Evolutionary conservation across 1,140 invertebrate genomes (phyloP).

Genomic region (Meteorus sp.): DNA sequence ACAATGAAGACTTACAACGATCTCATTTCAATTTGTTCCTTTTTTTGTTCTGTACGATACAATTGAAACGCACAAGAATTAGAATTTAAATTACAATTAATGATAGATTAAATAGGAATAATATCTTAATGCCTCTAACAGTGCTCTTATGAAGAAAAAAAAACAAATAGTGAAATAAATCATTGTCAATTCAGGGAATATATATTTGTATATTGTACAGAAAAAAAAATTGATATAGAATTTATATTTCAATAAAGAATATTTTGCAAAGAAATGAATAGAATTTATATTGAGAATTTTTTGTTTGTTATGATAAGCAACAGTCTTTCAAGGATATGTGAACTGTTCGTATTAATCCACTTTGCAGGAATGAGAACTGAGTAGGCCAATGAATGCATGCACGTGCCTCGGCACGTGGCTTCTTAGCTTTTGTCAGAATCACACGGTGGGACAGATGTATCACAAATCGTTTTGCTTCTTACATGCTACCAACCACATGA

Average conservation of each 20-base stretch:
- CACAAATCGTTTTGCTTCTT: conserved; percentile 37
- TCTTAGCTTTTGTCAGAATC: conserved; percentile 28
- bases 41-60: too few species aligned
- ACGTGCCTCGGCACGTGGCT: conserved; percentile 38
- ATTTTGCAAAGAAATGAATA: conserved; percentile 46
- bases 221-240: conserved; percentile 54
- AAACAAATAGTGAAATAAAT: too few species aligned
- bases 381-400: conserved; percentile 31
- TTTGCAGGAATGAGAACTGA: conserved; percentile 44
- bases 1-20: conserved; percentile 28
- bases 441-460: conserved; percentile 45
- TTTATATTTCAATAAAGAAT: conserved; percentile 55
- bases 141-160: conserved; percentile 53
- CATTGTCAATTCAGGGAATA: conserved; percentile 43
- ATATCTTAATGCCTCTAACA: conserved; percentile 36
- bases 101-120: conserved; percentile 20
- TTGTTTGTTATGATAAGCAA: too few species aligned
- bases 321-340: not conserved
- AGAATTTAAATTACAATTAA: conserved; percentile 14
- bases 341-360: conserved; percentile 33
- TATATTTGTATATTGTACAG: conserved; percentile 26
- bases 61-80: too few species aligned
- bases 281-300: not conserved
- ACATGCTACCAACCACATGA: not conserved
- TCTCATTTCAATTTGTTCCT: conserved; percentile 39